Evolutionary conservation across 2,113 vertebrate species (phyloP).

Genomic region (Neoarius graeffei): DNA sequence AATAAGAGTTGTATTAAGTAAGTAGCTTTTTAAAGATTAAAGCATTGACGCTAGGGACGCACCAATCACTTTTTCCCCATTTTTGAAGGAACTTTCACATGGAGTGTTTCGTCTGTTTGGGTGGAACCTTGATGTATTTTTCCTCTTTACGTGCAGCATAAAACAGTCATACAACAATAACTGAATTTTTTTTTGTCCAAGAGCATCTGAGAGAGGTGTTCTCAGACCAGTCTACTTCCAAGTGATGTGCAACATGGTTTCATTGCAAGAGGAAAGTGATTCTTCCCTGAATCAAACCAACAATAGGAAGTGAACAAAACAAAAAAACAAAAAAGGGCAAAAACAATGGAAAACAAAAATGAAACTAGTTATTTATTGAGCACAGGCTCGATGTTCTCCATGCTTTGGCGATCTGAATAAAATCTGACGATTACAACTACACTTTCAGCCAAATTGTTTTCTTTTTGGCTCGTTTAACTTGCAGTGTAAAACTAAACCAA

Average conservation of each 20-base stretch:
- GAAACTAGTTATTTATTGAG: not conserved
- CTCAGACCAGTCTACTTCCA: not conserved
- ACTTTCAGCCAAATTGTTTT: not conserved
- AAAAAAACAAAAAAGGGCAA: not conserved
- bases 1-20: not conserved
- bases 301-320: not conserved
- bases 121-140: not conserved
- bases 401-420: not conserved
- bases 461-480: not conserved
- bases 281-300: not conserved
- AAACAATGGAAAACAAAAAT: not conserved
- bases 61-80: not conserved
- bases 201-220: not conserved
- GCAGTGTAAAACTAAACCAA: not conserved
- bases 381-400: not conserved
- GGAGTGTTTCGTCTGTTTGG: not conserved
- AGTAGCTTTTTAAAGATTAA: not conserved
- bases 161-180: not conserved
- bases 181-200: not conserved
- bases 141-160: not conserved
- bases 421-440: not conserved
- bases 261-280: not conserved
- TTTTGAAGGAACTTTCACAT: not conserved
- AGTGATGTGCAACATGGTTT: not conserved
- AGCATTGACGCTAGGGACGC: not conserved